Base-by-base conservation (phyloP, 2,888 invertebrate genomes). In the Lepidochitona cinerea region DNA sequence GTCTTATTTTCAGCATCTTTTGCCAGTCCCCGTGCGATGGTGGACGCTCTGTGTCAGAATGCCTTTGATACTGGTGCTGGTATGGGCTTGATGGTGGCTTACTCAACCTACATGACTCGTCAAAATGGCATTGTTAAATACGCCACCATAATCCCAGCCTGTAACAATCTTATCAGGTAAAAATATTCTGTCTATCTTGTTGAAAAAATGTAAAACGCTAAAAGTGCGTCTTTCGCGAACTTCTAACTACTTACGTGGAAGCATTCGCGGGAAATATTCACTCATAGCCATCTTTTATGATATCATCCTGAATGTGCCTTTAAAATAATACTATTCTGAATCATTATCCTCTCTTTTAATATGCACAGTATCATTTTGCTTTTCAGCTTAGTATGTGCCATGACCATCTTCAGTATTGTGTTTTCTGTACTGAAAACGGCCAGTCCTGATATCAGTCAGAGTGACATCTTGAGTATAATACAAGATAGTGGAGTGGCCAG, bases 21-120 rank as follows among this genome's bases (percentile, higher is more conserved):
- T 18, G 76, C 75, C 0, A 76, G 84, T 23, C 86, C 88, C 0
- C 74, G 85, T 0, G 68, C 87, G 0, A 88, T 87, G 87, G 84
- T 88, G 37, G 86, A 87, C 70, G 87, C 88, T 1, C 75, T 85
- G 7, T 84, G 82, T 53, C 88, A 88, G 79, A 88, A 88, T 75
- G 88, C 88, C 4, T 88, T 88, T 68, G 88, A 88, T 74, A 88
- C 88, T 0, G 87, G 87, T 0, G 89, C 88, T 0, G 89, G 87
- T 0, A 79, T 82, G 75, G 89, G 89, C 0, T 66, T 86, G 1
- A 81, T 89, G 80, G 80, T 88, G 0, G 82, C 88, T 0, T 88
- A 88, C 71, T 80, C 88, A 29, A 78, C 87, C 3, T 88, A 79
- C 74, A 87, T 89, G 87, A 84, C 83, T 1, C 69, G 82, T 7